Base-by-base conservation (phyloP, 2,113 vertebrate species). In the Spea bombifrons region DNA sequence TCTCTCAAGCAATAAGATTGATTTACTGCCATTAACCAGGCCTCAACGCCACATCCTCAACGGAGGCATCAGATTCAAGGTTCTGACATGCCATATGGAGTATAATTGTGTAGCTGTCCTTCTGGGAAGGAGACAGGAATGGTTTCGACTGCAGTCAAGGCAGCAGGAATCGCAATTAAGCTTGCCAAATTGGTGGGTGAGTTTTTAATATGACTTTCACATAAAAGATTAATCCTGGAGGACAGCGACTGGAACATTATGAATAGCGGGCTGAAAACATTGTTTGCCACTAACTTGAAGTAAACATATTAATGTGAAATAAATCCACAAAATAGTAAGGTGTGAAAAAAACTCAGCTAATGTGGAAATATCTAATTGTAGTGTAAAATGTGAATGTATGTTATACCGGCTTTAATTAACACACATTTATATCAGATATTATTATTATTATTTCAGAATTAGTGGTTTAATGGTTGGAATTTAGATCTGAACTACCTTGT, bases 81-180 rank as follows among this genome's bases (percentile, higher is more conserved):
- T 47, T 57, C 16, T 66, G 65, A 78, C 57, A 57, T 45, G 68
- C 7, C 0, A 0, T 17, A 49, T 59, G 12, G 61, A 69, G 15
- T 6, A 74, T 80, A 80, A 80, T 80, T 80, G 43, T 0, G 43
- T 0, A 0, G 6, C 0, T 0, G 12, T 4, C 1, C 50, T 46
- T 52, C 1, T 68, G 16, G 17, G 43, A 66, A 0, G 78, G 4
- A 71, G 47, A 73, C 10, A 49, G 2, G 44, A 7, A 30, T 15
- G 3, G 0, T 82, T 71, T 64, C 6, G 48, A 30, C 8, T 76
- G 53, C 8, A 0, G 17, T 7, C 13, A 16, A 75, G 57, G 10
- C n/a, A 4, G 3, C 12, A 55, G 77, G 50, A 70, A 69, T 30
- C 16, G 6, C 48, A 73, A 5, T 0, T 64, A 63, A 67, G 16